Evolutionary conservation across 1,140 invertebrate genomes (phyloP), one percentile per base, ranked within the genome.

Genomic region (Thaumetopoea pityocampa): DNA sequence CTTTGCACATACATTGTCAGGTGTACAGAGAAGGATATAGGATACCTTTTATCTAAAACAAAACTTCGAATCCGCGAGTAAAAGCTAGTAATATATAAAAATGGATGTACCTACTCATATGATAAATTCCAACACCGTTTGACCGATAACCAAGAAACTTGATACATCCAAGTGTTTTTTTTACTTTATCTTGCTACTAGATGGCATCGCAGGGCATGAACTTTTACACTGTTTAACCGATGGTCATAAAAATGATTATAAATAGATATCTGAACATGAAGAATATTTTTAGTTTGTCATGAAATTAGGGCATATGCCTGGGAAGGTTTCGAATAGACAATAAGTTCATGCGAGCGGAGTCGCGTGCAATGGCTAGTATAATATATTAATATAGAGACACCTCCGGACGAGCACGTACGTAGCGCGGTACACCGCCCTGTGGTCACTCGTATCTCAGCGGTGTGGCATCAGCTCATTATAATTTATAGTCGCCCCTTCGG

Each of bases 391-490:
- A 29, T 12, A 33, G 4, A 6, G 40, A 33, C 11, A 14, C 9
- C 22, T 52, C 67, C 71, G 71, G 71, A 76, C 71, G 71, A 47
- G 63, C 68, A 76, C 71, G 71, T 68, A 63, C 51, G 29, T 32
- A 55, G 46, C 61, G 53, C 57, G 59, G 38, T 54, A 49, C 50
- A 56, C 59, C 54, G 57, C 58, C 50, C 51, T 27, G 53, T 64
- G 65, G 51, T n/a, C n/a, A 51, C 46, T 66, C 67, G 42, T 73
- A 72, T 67, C 51, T 36, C 36, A 50, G 30, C 45, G 44, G 54
- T 59, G 40, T 61, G 49, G 60, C 57, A 58, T 62, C 60, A 60
- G 51, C 71, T 77, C 72, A 77, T 77, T 73, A 66, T 73, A 77
- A 77, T 71, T 77, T 70, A 71, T 73, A 56, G 65, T 58, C 67